Evolutionary conservation across 2,888 invertebrate genomes (phyloP).

Genomic region (Syritta pipiens): DNA sequence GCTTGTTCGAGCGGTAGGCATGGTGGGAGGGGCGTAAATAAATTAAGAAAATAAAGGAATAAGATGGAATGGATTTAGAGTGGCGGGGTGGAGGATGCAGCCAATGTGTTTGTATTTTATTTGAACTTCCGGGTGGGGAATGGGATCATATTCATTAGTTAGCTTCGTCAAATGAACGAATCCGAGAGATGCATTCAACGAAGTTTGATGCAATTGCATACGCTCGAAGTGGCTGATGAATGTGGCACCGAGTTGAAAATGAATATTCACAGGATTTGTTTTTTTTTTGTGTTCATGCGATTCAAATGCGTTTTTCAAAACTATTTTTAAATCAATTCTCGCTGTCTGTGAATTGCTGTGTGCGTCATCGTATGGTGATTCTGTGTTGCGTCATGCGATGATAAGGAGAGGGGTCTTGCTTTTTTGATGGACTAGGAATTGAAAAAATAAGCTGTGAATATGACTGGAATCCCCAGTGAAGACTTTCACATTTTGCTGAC

Average conservation of each 20-base stretch:
- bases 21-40: slow-evolving; percentile 39
- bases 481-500: no score
- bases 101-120: slow-evolving; percentile 31
- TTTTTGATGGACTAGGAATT: no score
- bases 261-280: slow-evolving; percentile 3
- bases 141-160: slow-evolving; percentile 30
- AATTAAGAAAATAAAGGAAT: slow-evolving; percentile 60
- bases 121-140: slow-evolving; percentile 8
- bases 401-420: no score
- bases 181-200: slow-evolving; percentile 8
- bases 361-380: no score
- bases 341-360: not conserved
- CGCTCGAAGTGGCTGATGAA: slow-evolving; percentile 2
- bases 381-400: no score
- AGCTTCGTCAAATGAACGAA: slow-evolving; percentile 31
- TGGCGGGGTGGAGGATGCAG: slow-evolving; percentile 28
- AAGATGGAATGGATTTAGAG: slow-evolving; percentile 16
- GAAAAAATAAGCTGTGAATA: no score
- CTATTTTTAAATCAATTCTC: not conserved
- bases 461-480: no score
- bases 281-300: no score
- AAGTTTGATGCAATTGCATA: slow-evolving; percentile 22
- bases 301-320: no score
- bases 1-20: slow-evolving; percentile 8
- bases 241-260: not conserved